A percentile compares a stretch with the other conserved stretches of the same genome.
Evolutionary conservation across 2,797 vertebrate species (phyloP).

Genomic region (Fundulus diaphanus): DNA sequence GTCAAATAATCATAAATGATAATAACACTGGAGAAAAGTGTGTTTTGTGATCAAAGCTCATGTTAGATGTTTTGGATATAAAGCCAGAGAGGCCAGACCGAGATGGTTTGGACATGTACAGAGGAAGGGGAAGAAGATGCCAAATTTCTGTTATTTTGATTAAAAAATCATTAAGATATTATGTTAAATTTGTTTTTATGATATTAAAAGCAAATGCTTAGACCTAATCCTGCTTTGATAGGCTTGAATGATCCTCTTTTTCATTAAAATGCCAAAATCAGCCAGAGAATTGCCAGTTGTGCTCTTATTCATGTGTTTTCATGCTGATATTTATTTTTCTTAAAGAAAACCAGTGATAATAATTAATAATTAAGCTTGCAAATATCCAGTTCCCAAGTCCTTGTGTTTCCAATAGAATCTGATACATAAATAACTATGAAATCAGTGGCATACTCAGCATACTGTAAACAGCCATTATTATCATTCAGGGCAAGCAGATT

Average conservation of each 20-base stretch:
- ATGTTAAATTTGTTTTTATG: background rate
- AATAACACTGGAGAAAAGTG: too few species aligned
- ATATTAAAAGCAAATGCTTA: background rate
- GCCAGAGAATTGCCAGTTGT: background rate
- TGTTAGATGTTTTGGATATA: too few species aligned
- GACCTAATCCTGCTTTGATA: background rate
- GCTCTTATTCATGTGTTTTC: background rate
- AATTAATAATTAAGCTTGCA: background rate
- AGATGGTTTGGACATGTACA: too few species aligned
- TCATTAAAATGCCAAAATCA: background rate
- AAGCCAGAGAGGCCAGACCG: too few species aligned
- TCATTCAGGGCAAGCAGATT: too few species aligned
- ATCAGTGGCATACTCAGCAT: background rate
- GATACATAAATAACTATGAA: background rate
- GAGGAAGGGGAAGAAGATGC: too few species aligned
- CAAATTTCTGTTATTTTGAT: too few species aligned
- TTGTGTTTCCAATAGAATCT: background rate
- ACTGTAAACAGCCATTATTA: too few species aligned
- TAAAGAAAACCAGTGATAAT: background rate
- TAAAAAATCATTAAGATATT: background rate
- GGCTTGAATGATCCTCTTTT: background rate
- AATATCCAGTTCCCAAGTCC: background rate
- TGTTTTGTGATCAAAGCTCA: too few species aligned
- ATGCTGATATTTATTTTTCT: background rate
- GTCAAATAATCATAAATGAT: too few species aligned